Base-by-base conservation (phyloP, 2,797 vertebrate species). In the Trachops cirrhosus region DNA sequence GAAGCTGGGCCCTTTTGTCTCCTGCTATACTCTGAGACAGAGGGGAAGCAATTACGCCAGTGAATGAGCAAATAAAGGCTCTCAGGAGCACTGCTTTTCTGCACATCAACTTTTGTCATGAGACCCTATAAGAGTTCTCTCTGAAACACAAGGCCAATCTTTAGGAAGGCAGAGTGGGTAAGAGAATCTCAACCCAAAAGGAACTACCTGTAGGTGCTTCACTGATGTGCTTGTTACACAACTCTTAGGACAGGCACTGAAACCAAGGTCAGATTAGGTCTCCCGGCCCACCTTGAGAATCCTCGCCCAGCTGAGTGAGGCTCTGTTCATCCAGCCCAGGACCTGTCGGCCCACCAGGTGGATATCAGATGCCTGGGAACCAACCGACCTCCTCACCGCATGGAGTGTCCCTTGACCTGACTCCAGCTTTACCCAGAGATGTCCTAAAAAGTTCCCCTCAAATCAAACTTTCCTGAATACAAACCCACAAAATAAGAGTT, bases 1-100 rank as follows among this genome's bases (percentile, higher is more conserved):
- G 62, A 62, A 93, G 70, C 88, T 32, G 14, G 84, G 79, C 32
- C 32, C 41, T 96, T 93, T 92, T 96, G 80, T 93, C 84, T 94
- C 78, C 78, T 89, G 75, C 68, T 86, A 44, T 39, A 77, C 68
- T 7, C 3, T 52, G 74, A 6, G 16, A 88, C 96, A 57, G 92
- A 96, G 96, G 91, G 22, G 62, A 86, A 80, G 54, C 70, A 41
- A 39, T 88, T 84, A 44, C 32, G 10, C 8, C 10, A 32, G 62
- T 29, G 16, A 96, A 26, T 26, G 52, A 89, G 83, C 44, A 96
- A 97, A 86, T 5, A 39, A n/a, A 74, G 0, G 0, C 26, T 93
- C n/a, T 79, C 34, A 57, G 87, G 83, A 6, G 3, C 97, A 91
- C 9, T 4, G n/a, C 32, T 93, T 82, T 97, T 57, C 57, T 26